Evolutionary conservation across 2,113 vertebrate species (phyloP).

Genomic region (Poecile atricapillus): DNA sequence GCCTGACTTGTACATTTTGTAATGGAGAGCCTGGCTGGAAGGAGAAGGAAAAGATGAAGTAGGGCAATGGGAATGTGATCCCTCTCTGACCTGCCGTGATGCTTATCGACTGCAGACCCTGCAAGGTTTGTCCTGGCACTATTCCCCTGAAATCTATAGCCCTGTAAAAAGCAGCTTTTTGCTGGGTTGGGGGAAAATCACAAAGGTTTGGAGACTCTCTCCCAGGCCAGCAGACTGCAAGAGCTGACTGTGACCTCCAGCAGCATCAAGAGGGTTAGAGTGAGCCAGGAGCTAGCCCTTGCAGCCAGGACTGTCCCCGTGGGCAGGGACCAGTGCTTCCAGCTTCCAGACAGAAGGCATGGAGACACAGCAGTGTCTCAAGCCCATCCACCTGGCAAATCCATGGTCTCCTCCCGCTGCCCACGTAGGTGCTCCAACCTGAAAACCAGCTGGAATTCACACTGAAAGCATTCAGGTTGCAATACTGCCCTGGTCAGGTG

Average conservation of each 20-base stretch:
- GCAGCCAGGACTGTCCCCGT: neutral
- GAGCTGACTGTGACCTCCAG: neutral
- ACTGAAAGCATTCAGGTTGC: neutral
- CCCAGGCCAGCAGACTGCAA: neutral
- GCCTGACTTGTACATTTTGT: neutral
- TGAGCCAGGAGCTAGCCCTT: neutral
- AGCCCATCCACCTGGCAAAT: neutral
- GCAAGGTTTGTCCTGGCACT: neutral
- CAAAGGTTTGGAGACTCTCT: neutral
- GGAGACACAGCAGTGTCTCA: accelerated
- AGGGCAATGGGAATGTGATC: neutral
- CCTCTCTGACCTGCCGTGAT: neutral
- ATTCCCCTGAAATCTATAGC: neutral
- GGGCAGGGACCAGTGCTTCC: neutral
- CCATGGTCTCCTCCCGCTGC: neutral
- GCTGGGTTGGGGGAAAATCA: neutral
- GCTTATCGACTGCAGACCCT: neutral
- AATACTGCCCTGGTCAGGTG: neutral
- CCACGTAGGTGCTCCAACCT: accelerated
- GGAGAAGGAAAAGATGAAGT: conserved; percentile 22
- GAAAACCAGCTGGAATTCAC: neutral
- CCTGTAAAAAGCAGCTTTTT: neutral
- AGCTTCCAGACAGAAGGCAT: neutral
- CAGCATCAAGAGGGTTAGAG: neutral
- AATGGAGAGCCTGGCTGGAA: neutral